Percentiles rank a stretch among this genome's conserved stretches.
Evolutionary conservation across 2,113 vertebrate species (phyloP).

Genomic region (Malurus cyaneus): DNA sequence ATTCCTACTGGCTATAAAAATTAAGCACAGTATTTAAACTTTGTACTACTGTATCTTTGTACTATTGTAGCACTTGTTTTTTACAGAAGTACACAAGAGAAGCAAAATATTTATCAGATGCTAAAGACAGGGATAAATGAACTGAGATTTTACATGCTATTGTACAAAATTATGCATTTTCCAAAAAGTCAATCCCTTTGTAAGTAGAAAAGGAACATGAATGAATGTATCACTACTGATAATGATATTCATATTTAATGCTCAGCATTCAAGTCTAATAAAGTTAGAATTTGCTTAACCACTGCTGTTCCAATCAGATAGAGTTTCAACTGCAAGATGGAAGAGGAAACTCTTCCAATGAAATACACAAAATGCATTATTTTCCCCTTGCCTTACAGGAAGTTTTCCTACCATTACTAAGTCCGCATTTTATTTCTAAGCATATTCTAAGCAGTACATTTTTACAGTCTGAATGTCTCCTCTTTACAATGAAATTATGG

Average conservation of each 20-base stretch:
- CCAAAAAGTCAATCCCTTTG: neutral
- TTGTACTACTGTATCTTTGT: neutral
- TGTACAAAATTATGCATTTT: neutral
- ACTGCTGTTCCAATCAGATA: neutral
- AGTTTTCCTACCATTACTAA: neutral
- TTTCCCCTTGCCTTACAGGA: neutral
- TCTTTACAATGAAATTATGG: neutral
- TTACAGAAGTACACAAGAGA: neutral
- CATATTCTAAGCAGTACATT: neutral
- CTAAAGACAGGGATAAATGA: neutral
- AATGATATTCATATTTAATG: neutral
- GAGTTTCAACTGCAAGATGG: neutral
- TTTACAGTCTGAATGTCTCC: neutral
- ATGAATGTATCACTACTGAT: neutral
- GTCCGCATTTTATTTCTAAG: neutral
- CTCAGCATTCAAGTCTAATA: neutral
- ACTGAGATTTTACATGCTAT: neutral
- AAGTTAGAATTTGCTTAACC: neutral
- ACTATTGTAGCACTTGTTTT: neutral
- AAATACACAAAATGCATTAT: neutral
- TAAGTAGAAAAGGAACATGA: neutral
- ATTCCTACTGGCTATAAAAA: slow-evolving; percentile 85
- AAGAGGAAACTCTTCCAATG: neutral
- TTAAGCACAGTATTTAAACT: slow-evolving; percentile 38
- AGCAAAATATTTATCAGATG: slow-evolving; percentile 4